phyloP scores from a whole-genome alignment of 30 jellyfish, hydroid and myxozoan genomes.

The Aurelia sp. region DNA sequence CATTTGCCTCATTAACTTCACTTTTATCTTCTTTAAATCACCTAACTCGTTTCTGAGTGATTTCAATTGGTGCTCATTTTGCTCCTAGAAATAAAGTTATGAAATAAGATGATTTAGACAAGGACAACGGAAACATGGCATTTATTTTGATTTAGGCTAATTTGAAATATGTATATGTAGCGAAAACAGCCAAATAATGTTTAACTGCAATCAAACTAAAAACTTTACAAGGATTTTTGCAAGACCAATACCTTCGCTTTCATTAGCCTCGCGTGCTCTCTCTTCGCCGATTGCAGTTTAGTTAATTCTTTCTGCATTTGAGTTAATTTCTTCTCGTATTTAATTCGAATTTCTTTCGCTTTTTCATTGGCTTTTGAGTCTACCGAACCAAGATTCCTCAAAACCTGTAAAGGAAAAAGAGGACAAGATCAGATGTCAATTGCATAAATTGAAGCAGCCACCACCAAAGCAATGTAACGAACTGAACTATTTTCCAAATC shows the following conservation, averaged over 20 bases:
- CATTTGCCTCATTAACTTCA: conserved; percentile 91
- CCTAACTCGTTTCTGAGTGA: conserved; percentile 72
- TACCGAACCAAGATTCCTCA: conserved; percentile 88
- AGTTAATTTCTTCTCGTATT: conserved; percentile 82
- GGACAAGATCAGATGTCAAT: no score
- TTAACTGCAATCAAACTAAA: no score
- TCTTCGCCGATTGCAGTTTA: conserved; percentile 87
- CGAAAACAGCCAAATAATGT: no score
- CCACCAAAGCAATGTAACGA: no score
- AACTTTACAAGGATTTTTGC: no score
- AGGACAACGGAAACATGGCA: background rate
- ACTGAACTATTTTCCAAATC: no score
- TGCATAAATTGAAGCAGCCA: no score
- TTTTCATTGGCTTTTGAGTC: conserved; percentile 90
- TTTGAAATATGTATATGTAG: no score
- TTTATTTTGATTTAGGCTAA: background rate
- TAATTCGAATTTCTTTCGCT: conserved; percentile 84
- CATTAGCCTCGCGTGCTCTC: conserved; percentile 93
- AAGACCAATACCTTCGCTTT: conserved; percentile 69
- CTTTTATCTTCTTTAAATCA: conserved; percentile 90
- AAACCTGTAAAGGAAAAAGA: conserved; percentile 59
- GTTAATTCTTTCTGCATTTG: conserved; percentile 90
- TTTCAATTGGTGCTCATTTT: conserved; percentile 91
- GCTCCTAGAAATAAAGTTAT: conserved; percentile 72
- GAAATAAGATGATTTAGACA: background rate